These are phyloP conservation scores for Eidolon helvum DNA, from an alignment of 2,113 vertebrate genomes.

Conservation along the genomic window DNA sequence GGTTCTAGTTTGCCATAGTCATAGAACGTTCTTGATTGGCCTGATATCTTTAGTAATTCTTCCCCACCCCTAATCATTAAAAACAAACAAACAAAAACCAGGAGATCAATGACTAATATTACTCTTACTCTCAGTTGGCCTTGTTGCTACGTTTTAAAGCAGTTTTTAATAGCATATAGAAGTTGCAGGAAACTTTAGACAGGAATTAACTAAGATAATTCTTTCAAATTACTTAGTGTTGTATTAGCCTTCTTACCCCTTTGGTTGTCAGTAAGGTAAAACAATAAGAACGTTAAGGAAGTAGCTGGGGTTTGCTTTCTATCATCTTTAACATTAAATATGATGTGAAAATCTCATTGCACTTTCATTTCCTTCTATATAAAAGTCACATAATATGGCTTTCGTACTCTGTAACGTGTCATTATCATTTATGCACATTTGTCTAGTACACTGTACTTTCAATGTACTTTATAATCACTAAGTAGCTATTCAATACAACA, in stretches of 20 bases:
- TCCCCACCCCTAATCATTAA: not conserved
- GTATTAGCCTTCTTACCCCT: not conserved
- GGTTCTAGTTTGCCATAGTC: not conserved
- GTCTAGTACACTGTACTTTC: not conserved
- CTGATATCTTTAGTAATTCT: not conserved
- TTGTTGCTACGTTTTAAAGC: not conserved
- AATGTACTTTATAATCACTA: not conserved
- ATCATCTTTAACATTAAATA: not conserved
- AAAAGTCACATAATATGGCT: constrained; percentile 1
- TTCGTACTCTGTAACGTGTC: not conserved
- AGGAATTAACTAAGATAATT: not conserved
- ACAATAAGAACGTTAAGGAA: not conserved
- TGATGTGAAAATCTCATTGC: not conserved
- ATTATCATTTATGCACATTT: constrained; percentile 38
- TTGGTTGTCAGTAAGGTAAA: not conserved
- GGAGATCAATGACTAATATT: not conserved
- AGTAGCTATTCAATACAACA: constrained; percentile 40
- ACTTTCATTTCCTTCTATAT: constrained; percentile 5
- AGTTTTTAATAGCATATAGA: not conserved
- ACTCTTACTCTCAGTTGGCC: not conserved
- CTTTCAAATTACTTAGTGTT: not conserved
- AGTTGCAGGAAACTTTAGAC: not conserved
- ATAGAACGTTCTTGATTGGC: not conserved
- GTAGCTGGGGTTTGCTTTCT: not conserved
- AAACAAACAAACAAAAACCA: not conserved